phyloP scores from a whole-genome alignment of 2,797 vertebrate genomes.

The Natrix natrix region DNA sequence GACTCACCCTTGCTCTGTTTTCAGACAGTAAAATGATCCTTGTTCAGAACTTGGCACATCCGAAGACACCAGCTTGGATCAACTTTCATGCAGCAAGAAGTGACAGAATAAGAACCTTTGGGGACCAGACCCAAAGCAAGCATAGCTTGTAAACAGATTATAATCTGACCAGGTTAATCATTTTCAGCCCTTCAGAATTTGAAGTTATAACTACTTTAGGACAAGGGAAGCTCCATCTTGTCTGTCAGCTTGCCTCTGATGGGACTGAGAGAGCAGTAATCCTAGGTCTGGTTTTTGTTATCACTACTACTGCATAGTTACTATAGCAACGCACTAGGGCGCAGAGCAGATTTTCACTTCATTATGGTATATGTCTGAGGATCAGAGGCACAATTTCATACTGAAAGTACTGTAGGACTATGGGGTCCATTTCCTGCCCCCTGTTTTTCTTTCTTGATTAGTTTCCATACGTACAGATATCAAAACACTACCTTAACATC shows the following conservation, averaged over 20 bases:
- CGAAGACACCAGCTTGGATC: background rate
- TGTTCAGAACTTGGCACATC: slow-evolving; percentile 7
- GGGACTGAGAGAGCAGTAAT: background rate
- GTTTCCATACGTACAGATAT: slow-evolving; percentile 31
- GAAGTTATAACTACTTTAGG: slow-evolving; percentile 17
- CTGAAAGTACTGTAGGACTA: background rate
- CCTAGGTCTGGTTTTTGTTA: slow-evolving; percentile 29
- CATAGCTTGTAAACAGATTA: slow-evolving; percentile 26
- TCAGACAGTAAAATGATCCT: slow-evolving; percentile 16
- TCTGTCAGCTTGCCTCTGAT: slow-evolving; percentile 21
- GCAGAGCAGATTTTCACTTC: slow-evolving; percentile 28
- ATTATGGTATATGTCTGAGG: background rate
- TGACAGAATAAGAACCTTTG: background rate
- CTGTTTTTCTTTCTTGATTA: slow-evolving; percentile 22
- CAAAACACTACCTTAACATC: slow-evolving; percentile 4
- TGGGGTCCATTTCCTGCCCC: background rate
- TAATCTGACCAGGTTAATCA: background rate
- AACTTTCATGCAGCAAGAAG: slow-evolving; percentile 10
- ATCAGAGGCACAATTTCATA: fast-evolving
- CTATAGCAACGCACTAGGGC: background rate
- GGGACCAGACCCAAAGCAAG: background rate
- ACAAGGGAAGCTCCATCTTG: slow-evolving; percentile 13
- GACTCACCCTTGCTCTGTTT: background rate
- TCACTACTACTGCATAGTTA: slow-evolving; percentile 20
- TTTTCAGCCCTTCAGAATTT: background rate